phyloP scores from a whole-genome alignment of 53 echinoderm and acorn worm genomes.

The Holothuria leucospilota region DNA sequence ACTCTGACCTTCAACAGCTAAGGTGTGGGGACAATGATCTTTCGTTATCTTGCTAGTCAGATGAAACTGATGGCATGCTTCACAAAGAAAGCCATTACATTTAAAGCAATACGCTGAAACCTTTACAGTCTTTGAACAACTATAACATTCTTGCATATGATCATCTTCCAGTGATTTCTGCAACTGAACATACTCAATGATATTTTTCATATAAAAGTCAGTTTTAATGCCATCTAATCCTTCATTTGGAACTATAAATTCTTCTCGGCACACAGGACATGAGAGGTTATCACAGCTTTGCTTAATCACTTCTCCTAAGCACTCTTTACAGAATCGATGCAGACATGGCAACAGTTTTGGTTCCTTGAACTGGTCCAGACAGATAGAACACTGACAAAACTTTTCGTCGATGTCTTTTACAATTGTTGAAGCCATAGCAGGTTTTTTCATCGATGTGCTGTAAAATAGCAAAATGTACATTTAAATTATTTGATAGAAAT shows the following conservation, averaged over 20 bases:
- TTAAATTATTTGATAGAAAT: too few relatives aligned
- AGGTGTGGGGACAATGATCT: slow-evolving; percentile 21
- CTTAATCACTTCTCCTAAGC: not conserved
- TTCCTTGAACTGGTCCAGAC: slow-evolving; percentile 18
- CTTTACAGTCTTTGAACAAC: slow-evolving; percentile 1
- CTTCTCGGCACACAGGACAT: slow-evolving; percentile 20
- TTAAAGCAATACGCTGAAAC: slow-evolving; percentile 21
- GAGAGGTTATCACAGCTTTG: not conserved
- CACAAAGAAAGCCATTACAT: not conserved
- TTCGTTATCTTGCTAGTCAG: not conserved
- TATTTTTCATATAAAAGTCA: not conserved
- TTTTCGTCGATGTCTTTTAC: slow-evolving; percentile 10
- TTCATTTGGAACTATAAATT: not conserved
- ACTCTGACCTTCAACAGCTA: not conserved
- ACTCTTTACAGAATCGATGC: slow-evolving; percentile 19
- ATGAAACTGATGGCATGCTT: not conserved
- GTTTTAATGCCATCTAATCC: slow-evolving; percentile 24
- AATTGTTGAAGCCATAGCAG: not conserved
- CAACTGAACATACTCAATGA: slow-evolving; percentile 14
- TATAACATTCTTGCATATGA: not conserved
- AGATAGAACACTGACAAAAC: slow-evolving; percentile 21
- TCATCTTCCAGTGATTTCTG: slow-evolving; percentile 13
- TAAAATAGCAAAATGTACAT: too few relatives aligned
- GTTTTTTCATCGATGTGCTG: too few relatives aligned
- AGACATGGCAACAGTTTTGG: slow-evolving; percentile 10